phyloP scores from a whole-genome alignment of 2,797 vertebrate species.

The Margarornis squamiger region DNA sequence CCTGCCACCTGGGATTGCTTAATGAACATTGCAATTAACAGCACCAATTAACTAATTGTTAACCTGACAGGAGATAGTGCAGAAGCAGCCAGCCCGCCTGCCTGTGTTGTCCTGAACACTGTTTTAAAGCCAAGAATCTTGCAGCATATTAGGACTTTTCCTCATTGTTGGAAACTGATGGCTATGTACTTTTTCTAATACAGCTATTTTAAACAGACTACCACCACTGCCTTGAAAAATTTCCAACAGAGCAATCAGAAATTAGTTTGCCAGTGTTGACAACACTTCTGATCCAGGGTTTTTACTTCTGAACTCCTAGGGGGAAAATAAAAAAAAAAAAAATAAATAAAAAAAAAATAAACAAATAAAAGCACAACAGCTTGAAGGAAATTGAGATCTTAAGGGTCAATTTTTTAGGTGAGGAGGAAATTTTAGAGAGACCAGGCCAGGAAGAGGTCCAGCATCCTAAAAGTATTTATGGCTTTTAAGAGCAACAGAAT shows the following conservation, averaged over 20 bases:
- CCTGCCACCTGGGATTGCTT: slow-evolving; percentile 46
- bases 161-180: neutral
- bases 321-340: neutral
- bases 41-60: slow-evolving; percentile 63
- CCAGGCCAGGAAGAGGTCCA: neutral
- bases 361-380: neutral
- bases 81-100: neutral
- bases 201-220: neutral
- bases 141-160: neutral
- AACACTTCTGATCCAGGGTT: neutral
- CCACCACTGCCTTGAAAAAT: neutral
- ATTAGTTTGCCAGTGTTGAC: neutral
- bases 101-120: neutral
- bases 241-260: neutral
- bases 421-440: neutral
- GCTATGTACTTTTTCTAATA: neutral
- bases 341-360: neutral
- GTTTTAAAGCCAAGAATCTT: neutral
- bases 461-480: neutral
- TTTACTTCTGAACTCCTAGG: neutral
- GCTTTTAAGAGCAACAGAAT: neutral
- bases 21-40: slow-evolving; percentile 64
- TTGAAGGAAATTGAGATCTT: neutral
- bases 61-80: slow-evolving; percentile 29
- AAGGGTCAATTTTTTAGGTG: neutral